phyloP scores from a whole-genome alignment of 1,140 invertebrate genomes.

The Atta texana region DNA sequence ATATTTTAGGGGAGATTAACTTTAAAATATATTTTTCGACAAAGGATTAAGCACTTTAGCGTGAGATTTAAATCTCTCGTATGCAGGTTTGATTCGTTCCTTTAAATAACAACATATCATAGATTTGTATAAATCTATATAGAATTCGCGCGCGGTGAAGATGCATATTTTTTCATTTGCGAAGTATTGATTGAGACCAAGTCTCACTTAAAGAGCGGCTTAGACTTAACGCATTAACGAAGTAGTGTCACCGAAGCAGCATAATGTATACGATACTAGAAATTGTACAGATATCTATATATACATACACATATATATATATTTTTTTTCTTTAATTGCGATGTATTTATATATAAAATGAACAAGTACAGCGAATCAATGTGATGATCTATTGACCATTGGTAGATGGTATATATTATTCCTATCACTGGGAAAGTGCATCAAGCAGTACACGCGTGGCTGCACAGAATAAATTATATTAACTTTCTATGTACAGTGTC shows the following conservation, averaged over 20 bases:
- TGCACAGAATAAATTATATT: conserved; percentile 52
- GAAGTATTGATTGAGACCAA: not conserved
- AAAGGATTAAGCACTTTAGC: not conserved
- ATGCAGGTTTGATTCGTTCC: not conserved
- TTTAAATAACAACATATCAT: conserved; percentile 40
- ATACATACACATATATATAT: conserved; percentile 45
- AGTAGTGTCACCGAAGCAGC: conserved; percentile 18
- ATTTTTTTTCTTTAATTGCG: conserved; percentile 67
- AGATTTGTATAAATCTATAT: conserved; percentile 13
- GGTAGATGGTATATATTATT: conserved; percentile 7
- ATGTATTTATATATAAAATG: conserved; percentile 71
- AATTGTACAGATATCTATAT: conserved; percentile 63
- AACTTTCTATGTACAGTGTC: conserved; percentile 35
- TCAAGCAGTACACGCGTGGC: conserved; percentile 10
- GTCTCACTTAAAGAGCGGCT: conserved; percentile 38
- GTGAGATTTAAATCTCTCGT: not conserved
- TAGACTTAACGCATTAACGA: conserved; percentile 56
- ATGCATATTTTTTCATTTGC: conserved; percentile 10
- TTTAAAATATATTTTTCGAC: conserved; percentile 26
- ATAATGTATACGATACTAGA: not conserved
- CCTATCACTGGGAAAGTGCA: not conserved
- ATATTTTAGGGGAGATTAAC: conserved; percentile 19
- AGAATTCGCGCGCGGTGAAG: not conserved
- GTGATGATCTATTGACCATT: conserved; percentile 7
- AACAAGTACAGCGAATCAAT: conserved; percentile 39